phyloP scores from a whole-genome alignment of 2,888 invertebrate species.

The Caenorhabditis sp. region DNA sequence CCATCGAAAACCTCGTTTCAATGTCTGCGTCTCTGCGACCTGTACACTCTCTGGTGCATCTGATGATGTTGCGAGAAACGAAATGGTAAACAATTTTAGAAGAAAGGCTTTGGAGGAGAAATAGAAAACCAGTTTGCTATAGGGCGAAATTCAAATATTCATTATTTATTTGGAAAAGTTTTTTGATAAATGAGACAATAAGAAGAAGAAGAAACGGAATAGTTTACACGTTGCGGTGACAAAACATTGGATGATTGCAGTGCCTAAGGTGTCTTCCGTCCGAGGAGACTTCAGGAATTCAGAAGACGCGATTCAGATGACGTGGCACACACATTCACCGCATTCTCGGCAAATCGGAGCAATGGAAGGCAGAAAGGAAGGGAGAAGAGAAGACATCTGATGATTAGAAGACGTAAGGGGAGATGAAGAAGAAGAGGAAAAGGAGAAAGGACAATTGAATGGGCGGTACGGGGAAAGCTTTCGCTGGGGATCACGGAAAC shows the following conservation, averaged over 20 bases:
- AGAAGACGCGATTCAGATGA: too few species aligned
- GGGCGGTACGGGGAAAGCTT: not conserved
- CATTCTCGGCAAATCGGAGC: constrained; percentile 29
- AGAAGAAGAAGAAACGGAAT: constrained; percentile 36
- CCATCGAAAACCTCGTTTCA: not conserved
- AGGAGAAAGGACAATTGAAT: not conserved
- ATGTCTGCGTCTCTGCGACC: not conserved
- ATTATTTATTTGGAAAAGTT: constrained; percentile 10
- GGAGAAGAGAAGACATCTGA: constrained; percentile 4
- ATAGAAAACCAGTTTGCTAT: not conserved
- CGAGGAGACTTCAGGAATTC: constrained; percentile 14
- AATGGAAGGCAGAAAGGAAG: constrained; percentile 10
- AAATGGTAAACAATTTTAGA: not conserved
- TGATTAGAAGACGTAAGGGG: constrained; percentile 17
- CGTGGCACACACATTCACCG: constrained; percentile 20
- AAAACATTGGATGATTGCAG: constrained; percentile 59
- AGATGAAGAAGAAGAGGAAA: not conserved
- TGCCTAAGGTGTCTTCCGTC: constrained; percentile 50
- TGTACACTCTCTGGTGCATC: not conserved
- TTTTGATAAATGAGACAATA: not conserved
- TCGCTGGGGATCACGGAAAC: too few species aligned
- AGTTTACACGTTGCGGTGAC: constrained; percentile 67
- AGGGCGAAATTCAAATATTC: not conserved
- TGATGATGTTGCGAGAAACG: constrained; percentile 9
- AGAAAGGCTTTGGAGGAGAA: not conserved